Evolutionary conservation across 2,113 vertebrate genomes (phyloP).

Genomic region (Ahaetulla prasina): DNA sequence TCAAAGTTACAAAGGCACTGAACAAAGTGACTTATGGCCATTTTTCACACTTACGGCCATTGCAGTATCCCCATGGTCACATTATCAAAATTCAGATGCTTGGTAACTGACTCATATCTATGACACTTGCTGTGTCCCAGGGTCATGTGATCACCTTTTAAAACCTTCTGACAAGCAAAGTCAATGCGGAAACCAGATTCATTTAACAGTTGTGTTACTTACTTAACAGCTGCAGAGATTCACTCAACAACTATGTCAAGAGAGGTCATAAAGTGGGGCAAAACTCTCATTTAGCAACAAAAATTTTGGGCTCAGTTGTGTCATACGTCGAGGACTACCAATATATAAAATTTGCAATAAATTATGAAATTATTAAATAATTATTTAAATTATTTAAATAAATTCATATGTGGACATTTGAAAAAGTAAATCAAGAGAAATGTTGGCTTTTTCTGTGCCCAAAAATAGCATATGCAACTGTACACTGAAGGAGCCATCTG

Average conservation of each 20-base stretch:
- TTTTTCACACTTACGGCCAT: background rate
- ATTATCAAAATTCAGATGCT: background rate
- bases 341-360: background rate
- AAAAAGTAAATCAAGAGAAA: background rate
- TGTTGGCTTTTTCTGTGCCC: background rate
- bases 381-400: background rate
- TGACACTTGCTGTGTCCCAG: background rate
- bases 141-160: background rate
- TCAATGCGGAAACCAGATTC: background rate
- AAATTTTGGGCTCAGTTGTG: background rate
- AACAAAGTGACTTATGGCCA: background rate
- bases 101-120: background rate
- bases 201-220: background rate
- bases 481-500: background rate
- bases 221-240: too few species aligned
- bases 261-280: background rate
- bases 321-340: background rate
- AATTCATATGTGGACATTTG: background rate
- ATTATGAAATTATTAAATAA: background rate
- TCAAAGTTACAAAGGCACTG: too few species aligned
- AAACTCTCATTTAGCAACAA: background rate
- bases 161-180: background rate
- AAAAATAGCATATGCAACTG: background rate
- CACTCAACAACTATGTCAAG: background rate
- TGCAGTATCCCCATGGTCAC: background rate